These are phyloP conservation scores for Dipodomys stephensi DNA, from an alignment of 2,113 vertebrate genomes.

Conservation along the genomic window DNA sequence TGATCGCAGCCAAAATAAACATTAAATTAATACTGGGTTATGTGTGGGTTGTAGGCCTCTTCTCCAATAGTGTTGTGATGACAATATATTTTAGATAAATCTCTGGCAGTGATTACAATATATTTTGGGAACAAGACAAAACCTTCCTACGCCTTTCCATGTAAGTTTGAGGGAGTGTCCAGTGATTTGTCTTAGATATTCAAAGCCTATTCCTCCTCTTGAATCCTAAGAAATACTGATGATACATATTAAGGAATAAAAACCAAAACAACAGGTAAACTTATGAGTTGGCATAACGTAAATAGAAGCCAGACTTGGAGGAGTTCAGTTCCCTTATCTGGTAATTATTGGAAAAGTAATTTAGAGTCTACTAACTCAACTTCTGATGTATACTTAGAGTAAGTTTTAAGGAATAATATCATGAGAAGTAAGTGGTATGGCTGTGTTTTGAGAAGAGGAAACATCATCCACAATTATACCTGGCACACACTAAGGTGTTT, in stretches of 20 bases:
- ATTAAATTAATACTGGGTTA: background rate
- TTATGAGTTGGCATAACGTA: too few species aligned
- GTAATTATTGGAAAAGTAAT: too few species aligned
- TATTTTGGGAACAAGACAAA: background rate
- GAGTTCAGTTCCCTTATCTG: too few species aligned
- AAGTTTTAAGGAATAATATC: background rate
- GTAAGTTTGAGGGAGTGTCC: background rate
- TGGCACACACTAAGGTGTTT: background rate
- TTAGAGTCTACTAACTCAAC: too few species aligned
- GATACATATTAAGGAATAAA: background rate
- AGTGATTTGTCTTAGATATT: background rate
- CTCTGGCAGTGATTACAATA: background rate
- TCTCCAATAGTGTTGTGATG: background rate
- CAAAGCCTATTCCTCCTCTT: background rate
- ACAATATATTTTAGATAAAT: background rate
- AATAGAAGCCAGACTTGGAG: too few species aligned
- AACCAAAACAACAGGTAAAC: too few species aligned
- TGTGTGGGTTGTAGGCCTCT: background rate
- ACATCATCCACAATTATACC: background rate
- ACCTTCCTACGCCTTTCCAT: background rate
- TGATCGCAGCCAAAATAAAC: background rate
- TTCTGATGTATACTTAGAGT: too few species aligned
- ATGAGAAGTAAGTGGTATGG: background rate
- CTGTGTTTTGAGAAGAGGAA: background rate
- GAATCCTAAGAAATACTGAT: background rate